Conservation (phyloP, 2,797 vertebrate genomes). For the Rousettus madagascariensis region DNA sequence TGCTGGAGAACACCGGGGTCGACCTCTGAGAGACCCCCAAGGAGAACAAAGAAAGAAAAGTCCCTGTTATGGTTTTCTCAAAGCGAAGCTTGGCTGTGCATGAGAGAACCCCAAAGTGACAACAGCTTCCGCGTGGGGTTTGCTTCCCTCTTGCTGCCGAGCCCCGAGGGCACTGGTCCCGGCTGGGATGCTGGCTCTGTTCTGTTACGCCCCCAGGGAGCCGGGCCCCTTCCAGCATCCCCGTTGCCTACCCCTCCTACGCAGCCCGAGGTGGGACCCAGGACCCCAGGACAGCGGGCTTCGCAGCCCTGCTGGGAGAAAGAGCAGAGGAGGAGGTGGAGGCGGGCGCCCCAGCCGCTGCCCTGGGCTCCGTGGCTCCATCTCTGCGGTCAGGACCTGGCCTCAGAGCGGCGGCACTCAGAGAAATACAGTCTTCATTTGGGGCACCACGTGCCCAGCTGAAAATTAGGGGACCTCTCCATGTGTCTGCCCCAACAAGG, state of each 20-base stretch:
- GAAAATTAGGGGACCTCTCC: not conserved
- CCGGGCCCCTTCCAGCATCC: not conserved
- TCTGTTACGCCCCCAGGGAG: not conserved
- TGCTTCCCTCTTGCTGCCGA: not conserved
- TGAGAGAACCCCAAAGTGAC: not conserved
- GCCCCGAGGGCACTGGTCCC: not conserved
- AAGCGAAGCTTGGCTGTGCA: not conserved
- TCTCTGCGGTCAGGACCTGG: not conserved
- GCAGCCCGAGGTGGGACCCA: not conserved
- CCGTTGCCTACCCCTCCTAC: not conserved
- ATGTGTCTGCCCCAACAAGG: not conserved
- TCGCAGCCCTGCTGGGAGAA: not conserved
- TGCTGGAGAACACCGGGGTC: not conserved
- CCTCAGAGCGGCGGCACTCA: not conserved
- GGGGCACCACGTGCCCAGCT: not conserved
- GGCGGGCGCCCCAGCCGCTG: rapidly evolving
- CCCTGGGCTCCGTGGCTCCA: not conserved
- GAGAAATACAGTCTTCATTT: not conserved
- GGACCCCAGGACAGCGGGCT: too few relatives aligned
- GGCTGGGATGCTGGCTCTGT: not conserved
- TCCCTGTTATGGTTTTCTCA: not conserved
- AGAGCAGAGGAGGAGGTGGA: not conserved
- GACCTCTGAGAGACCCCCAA: not conserved
- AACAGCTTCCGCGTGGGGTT: not conserved
- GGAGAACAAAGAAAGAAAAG: not conserved